Percentiles rank a stretch among this genome's conserved stretches.
phyloP scores from a whole-genome alignment of 2,113 vertebrate genomes.

The Cynopterus brachyotis region DNA sequence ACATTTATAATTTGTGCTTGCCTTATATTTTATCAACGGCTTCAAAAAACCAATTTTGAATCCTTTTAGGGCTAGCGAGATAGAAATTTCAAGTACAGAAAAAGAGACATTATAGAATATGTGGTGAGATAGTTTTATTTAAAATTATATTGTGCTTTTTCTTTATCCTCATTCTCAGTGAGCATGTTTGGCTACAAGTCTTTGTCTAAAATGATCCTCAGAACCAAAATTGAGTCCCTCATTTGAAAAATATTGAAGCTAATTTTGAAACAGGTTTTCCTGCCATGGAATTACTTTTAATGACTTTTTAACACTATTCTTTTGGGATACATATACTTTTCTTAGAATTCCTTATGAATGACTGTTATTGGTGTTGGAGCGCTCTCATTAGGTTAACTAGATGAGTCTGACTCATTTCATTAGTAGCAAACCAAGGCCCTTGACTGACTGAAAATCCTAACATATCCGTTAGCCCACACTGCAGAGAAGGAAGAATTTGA shows the following conservation, averaged over 20 bases:
- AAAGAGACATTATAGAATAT: not conserved
- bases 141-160: not conserved
- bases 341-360: conserved; percentile 31
- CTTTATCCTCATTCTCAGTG: not conserved
- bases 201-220: conserved; percentile 50
- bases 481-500: too few relatives aligned
- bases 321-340: not conserved
- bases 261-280: conserved; percentile 46
- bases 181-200: not conserved
- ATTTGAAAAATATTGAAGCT: conserved; percentile 46
- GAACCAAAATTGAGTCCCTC: not conserved
- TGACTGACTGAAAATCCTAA: conserved; percentile 30
- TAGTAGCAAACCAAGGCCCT: conserved; percentile 16
- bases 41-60: conserved; percentile 52
- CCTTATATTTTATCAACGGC: conserved; percentile 23
- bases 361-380: conserved; percentile 7
- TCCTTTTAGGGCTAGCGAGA: conserved; percentile 7
- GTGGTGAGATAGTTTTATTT: conserved; percentile 48
- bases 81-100: conserved; percentile 39
- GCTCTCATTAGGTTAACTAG: conserved; percentile 19
- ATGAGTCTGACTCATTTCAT: conserved; percentile 29
- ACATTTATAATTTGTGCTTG: conserved; percentile 39
- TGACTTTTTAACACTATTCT: conserved; percentile 35
- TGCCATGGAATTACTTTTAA: conserved; percentile 19
- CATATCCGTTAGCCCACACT: not conserved